Evolutionary conservation across 2,888 invertebrate species (phyloP), one percentile per base, ranked within the genome.

Genomic region (Leucoptera coffeella): DNA sequence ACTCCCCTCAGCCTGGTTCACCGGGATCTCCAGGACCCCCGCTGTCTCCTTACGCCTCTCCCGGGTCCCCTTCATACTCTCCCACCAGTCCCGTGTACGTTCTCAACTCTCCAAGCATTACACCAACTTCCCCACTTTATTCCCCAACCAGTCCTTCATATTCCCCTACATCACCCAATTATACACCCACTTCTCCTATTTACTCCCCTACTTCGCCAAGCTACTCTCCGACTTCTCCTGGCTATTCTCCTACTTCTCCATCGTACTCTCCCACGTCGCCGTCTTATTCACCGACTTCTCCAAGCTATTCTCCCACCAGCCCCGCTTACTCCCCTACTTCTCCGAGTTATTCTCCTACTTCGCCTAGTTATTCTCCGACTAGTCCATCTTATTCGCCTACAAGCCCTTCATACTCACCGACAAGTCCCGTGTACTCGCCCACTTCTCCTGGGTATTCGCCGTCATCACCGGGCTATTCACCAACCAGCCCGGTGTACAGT

Each of bases 271-370:
- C 92, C 4, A 83, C 85, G 0, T 84, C 83, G 3, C 91, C 91
- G 1, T 85, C 85, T 0, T 79, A 82, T 31, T 73, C 78, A 32
- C 80, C 87, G 33, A 80, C 85, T 28, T 85, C 84, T 39, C 91
- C 90, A 1, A 82, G 81, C 28, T 91, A 90, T 51, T 85, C 88
- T 1, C 92, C 92, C 0, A 86, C 88, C 0, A 85, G 85, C 34
- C 92, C 91, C 1, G 84, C 82, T 39, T 92, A 92, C 52, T 82
- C 86, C 2, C 91, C 91, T 2, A 82, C 86, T 1, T 85, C 82
- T 36, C 85, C 84, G 1, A 79, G 75, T 45, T 86, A 85, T 47
- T 86, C 88, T 0, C 86, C 88, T 2, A 82, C 85, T 31, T 75
- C 82, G 42, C 79, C 89, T 15, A 73, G 78, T 6, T 82, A 82